phyloP scores from a whole-genome alignment of 2,888 invertebrate genomes.

The Calliscelio sp. region DNA sequence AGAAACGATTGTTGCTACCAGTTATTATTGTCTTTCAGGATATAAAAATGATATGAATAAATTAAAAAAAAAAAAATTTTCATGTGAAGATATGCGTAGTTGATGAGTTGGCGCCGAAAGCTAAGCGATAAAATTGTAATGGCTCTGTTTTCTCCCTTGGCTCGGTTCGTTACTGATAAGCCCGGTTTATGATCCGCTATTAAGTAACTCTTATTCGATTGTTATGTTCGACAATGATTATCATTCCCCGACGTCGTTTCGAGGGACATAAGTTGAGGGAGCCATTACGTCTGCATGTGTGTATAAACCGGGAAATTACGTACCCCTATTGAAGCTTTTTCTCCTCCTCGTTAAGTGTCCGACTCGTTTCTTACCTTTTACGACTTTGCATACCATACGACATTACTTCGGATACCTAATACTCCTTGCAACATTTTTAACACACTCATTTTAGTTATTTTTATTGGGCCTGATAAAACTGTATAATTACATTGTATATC shows the following conservation, averaged over 20 bases:
- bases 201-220: conserved; percentile 71
- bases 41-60: no score
- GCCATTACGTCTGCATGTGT: conserved; percentile 60
- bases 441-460: conserved; percentile 59
- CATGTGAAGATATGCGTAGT: no score
- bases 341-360: conserved; percentile 68
- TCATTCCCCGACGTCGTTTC: conserved; percentile 60
- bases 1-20: no score
- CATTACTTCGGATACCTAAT: conserved; percentile 51
- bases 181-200: conserved; percentile 60
- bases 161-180: conserved; percentile 55
- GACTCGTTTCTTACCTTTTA: conserved; percentile 68
- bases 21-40: no score
- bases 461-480: conserved; percentile 67
- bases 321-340: conserved; percentile 68
- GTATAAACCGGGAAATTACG: conserved; percentile 66
- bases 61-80: no score
- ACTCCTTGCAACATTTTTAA: conserved; percentile 64
- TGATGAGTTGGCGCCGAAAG: conserved; percentile 45
- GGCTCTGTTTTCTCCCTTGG: conserved; percentile 50
- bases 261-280: conserved; percentile 51
- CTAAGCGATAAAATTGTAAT: conserved; percentile 23
- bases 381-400: conserved; percentile 71
- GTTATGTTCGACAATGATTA: conserved; percentile 72
- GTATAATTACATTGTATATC: conserved; percentile 66